Conservation (phyloP, 2,797 vertebrate genomes). For the Bovichtus variegatus region DNA sequence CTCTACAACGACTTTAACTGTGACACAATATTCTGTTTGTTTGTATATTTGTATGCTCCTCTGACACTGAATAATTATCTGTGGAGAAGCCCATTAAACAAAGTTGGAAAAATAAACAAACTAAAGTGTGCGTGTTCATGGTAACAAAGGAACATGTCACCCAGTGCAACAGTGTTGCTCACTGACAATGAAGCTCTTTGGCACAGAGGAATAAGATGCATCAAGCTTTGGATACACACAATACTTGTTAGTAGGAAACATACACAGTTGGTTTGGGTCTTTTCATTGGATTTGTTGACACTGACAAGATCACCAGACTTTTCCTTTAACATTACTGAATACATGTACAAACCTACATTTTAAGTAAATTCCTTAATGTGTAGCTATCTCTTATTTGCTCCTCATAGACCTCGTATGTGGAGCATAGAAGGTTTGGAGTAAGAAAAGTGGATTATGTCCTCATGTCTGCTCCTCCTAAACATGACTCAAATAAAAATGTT, state of each 20-base stretch:
- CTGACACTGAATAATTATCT: neutral
- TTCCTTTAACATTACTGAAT: neutral
- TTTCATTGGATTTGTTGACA: too few relatives aligned
- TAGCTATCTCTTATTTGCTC: neutral
- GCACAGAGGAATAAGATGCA: neutral
- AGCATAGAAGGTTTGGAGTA: neutral
- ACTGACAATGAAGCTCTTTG: neutral
- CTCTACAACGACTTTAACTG: neutral
- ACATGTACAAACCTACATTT: neutral
- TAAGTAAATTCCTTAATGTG: neutral
- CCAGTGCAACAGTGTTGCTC: neutral
- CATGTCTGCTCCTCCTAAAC: neutral
- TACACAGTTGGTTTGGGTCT: neutral
- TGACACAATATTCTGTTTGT: neutral
- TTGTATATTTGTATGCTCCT: neutral
- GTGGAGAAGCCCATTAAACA: neutral
- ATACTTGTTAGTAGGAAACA: too few relatives aligned
- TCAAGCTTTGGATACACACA: neutral
- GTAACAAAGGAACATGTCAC: neutral
- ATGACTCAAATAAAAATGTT: slow-evolving; percentile 18
- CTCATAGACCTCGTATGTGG: neutral
- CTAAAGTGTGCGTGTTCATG: neutral
- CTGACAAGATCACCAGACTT: neutral
- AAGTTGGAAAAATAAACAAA: neutral
- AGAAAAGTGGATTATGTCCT: neutral